A percentile compares a stretch with the other conserved stretches of the same genome.
phyloP scores from a whole-genome alignment of 2,113 vertebrate genomes.

The Aix galericulata region DNA sequence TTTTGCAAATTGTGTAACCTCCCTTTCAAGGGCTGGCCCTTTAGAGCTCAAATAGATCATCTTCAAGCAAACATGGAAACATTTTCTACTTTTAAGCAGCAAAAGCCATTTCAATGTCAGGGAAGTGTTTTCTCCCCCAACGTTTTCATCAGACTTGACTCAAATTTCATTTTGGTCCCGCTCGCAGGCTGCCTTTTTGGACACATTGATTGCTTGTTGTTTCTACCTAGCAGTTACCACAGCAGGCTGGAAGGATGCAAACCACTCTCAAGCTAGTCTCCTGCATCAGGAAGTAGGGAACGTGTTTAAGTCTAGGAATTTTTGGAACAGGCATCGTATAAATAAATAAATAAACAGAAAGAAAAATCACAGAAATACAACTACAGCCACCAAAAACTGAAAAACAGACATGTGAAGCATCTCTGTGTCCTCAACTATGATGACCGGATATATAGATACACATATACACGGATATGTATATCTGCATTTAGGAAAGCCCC shows the following conservation, averaged over 20 bases:
- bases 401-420: neutral
- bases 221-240: slow-evolving; percentile 13
- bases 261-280: neutral
- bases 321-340: neutral
- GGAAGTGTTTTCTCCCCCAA: neutral
- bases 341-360: neutral
- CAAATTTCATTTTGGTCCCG: neutral
- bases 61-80: slow-evolving; percentile 7
- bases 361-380: neutral
- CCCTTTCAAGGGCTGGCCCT: neutral
- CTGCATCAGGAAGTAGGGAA: neutral
- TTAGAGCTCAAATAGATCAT: neutral
- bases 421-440: neutral
- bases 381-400: neutral
- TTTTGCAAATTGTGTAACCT: neutral
- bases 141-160: slow-evolving; percentile 28
- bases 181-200: neutral
- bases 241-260: neutral
- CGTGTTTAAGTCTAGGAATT: neutral
- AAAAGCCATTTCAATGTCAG: neutral
- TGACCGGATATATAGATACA: too few species aligned
- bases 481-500: neutral
- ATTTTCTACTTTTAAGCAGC: neutral
- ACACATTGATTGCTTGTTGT: slow-evolving; percentile 30
- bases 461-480: neutral